These are phyloP conservation scores for Sebastiscus tertius DNA, from an alignment of 2,797 vertebrate genomes.

Conservation along the genomic window DNA sequence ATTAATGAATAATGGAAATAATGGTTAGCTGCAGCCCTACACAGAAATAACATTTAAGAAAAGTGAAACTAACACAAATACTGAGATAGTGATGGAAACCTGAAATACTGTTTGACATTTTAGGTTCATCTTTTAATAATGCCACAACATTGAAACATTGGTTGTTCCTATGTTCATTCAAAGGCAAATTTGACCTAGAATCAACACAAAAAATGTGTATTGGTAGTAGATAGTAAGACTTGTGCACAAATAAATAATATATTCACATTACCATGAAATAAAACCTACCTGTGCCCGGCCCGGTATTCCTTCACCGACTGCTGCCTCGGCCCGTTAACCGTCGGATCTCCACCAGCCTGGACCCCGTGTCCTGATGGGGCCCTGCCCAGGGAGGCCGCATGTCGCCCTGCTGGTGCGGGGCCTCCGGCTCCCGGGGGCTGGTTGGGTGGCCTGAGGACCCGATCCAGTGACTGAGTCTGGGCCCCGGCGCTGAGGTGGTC, in stretches of 20 bases:
- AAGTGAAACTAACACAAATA: not conserved
- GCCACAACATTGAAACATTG: no score
- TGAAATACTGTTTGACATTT: not conserved
- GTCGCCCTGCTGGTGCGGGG: conserved; percentile 65
- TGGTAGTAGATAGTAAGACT: no score
- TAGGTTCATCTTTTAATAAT: not conserved
- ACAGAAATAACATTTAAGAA: not conserved
- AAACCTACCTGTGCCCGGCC: conserved; percentile 65
- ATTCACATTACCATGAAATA: no score
- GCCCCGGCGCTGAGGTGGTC: conserved; percentile 82
- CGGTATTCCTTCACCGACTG: conserved; percentile 90
- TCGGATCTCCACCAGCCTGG: conserved; percentile 78
- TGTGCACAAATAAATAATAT: no score
- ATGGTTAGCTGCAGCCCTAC: no score
- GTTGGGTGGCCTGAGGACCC: conserved; percentile 81
- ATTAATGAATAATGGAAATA: no score
- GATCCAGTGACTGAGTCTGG: conserved; percentile 86
- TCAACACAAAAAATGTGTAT: no score
- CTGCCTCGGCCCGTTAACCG: conserved; percentile 89
- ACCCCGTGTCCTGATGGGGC: conserved; percentile 83
- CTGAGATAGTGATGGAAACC: not conserved
- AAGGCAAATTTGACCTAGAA: not conserved
- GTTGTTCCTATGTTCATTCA: no score
- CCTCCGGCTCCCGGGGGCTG: conserved; percentile 75
- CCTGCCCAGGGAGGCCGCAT: conserved; percentile 84